Evolutionary conservation across 2,797 vertebrate genomes (phyloP).

Genomic region (Ctenopoma multispine): DNA sequence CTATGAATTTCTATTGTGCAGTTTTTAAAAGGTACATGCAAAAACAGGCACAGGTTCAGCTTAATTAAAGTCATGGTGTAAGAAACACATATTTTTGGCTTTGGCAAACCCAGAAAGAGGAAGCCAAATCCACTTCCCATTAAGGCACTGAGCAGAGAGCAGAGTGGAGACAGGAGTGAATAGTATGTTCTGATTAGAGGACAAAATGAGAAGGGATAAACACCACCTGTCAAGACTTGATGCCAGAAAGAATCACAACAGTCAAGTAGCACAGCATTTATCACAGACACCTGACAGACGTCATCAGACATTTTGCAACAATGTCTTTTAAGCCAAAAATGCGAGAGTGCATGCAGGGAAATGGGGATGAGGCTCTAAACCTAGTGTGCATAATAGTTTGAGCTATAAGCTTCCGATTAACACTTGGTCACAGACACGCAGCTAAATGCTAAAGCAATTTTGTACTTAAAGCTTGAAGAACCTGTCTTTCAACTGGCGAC

Average conservation of each 20-base stretch:
- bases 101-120: slow-evolving; percentile 5
- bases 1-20: neutral
- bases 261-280: slow-evolving; percentile 48
- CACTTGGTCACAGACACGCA: slow-evolving; percentile 47
- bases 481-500: slow-evolving; percentile 42
- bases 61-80: slow-evolving; percentile 17
- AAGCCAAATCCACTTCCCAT: slow-evolving; percentile 23
- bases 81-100: slow-evolving; percentile 6
- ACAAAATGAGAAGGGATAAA: slow-evolving; percentile 56
- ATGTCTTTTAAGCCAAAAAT: slow-evolving; percentile 22
- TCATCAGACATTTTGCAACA: slow-evolving; percentile 28
- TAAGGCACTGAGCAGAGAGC: slow-evolving; percentile 10
- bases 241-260: slow-evolving; percentile 41
- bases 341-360: slow-evolving; percentile 33
- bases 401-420: slow-evolving; percentile 51
- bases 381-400: slow-evolving; percentile 38
- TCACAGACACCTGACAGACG: slow-evolving; percentile 6
- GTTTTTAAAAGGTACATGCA: neutral
- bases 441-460: slow-evolving; percentile 51
- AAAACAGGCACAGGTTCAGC: neutral
- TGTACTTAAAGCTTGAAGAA: slow-evolving; percentile 48
- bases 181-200: slow-evolving; percentile 39
- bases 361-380: slow-evolving; percentile 30
- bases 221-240: slow-evolving; percentile 39
- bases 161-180: slow-evolving; percentile 28